A percentile compares a stretch with the other conserved stretches of the same genome.
These are phyloP conservation scores for Corythornis leucogaster DNA, from an alignment of 2,797 vertebrate species.

Conservation along the genomic window DNA sequence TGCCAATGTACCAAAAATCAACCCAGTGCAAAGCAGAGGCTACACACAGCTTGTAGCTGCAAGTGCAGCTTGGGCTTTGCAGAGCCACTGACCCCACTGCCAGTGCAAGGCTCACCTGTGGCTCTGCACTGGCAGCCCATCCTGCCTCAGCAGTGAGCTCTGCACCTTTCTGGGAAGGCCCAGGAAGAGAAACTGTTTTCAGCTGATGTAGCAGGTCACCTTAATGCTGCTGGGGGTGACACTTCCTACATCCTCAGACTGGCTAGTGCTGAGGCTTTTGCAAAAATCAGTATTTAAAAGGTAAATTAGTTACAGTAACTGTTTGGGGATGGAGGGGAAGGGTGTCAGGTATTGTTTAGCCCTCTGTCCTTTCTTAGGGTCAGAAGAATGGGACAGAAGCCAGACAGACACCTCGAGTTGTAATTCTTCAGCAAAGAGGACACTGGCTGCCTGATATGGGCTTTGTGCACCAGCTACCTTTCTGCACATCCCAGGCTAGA, in stretches of 20 bases:
- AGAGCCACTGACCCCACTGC: accelerated
- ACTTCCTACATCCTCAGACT: background rate
- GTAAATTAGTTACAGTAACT: background rate
- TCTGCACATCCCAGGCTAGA: background rate
- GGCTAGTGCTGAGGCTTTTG: background rate
- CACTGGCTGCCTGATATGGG: background rate
- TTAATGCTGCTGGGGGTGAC: background rate
- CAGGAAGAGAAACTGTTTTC: background rate
- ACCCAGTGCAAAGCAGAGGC: background rate
- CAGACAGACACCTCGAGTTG: background rate
- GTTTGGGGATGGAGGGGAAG: accelerated
- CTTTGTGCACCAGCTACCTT: background rate
- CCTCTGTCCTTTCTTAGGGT: background rate
- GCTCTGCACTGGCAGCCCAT: background rate
- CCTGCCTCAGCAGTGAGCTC: background rate
- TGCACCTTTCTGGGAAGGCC: background rate
- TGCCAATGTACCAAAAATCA: background rate
- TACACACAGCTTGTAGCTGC: background rate
- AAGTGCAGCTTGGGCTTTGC: accelerated
- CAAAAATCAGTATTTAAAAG: conserved; percentile 17
- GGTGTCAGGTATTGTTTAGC: background rate
- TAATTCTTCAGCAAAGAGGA: background rate
- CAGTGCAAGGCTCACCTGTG: background rate
- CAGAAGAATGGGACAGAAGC: background rate
- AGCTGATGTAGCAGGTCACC: background rate